Evolutionary conservation across 1,140 invertebrate species (phyloP), one percentile per base, ranked within the genome.

Genomic region (Cardiocondyla obscurior): DNA sequence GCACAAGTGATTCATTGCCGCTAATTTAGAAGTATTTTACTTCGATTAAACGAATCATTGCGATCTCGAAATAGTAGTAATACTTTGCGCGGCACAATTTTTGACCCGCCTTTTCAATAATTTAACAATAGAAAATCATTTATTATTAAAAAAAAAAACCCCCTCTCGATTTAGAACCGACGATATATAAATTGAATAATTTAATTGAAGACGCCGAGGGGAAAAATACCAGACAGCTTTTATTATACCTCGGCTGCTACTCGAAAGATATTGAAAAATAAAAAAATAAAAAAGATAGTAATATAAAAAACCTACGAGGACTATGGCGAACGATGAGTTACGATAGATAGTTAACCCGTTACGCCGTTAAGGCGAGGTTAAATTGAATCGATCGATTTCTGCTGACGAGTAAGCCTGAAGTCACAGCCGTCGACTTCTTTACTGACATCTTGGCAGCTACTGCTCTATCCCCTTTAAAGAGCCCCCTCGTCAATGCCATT

Each of bases 341-440:
- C 33, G 25, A 67, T 33, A 33, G 46, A 64, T 67, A 53, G 44
- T 46, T 46, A 46, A 10, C 3, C 30, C 16, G 44, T 51, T 62
- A 22, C 25, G 46, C 33, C 33, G 33, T 6, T 36, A 67, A 10
- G 16, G 14, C 53, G 7, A 3, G 12, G 46, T 28, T 42, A 53
- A 69, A 79, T 69, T 67, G 74, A 79, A 79, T 69, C 22, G 19
- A 25, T 53, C 22, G 62, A 79, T 25, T 69, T 55, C 22, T 28
- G 36, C 33, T 53, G 49, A 53, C 74, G 22, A 65, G 60, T 49
- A 16, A 36, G 46, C 44, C 28, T 2, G 3, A 53, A 77, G 46
- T 79, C 49, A 67, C 62, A 19, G n/a, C 30, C 30, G 65, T 30
- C 62, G 74, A 79, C 46, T 79, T 69, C 33, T 79, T 77, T 10